Conservation (phyloP, 2,113 vertebrate species). For the Cyphotilapia sp. region DNA sequence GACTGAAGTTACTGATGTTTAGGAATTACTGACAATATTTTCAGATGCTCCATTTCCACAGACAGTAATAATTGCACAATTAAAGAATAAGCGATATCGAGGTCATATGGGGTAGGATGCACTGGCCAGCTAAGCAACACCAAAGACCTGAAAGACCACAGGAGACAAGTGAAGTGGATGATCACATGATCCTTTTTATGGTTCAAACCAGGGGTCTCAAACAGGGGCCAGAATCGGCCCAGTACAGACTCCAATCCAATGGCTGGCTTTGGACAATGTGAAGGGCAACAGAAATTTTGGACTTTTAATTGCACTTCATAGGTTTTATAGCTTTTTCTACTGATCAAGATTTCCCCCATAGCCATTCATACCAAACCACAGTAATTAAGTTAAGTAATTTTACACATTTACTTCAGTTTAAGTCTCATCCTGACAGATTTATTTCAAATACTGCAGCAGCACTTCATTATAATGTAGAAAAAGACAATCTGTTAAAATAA, state of each 20-base stretch:
- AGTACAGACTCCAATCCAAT: rapidly evolving
- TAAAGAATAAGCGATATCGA: rapidly evolving
- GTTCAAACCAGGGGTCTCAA: neutral
- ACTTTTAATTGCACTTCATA: neutral
- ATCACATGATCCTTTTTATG: neutral
- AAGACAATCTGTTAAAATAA: neutral
- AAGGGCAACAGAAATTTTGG: neutral
- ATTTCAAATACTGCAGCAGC: neutral
- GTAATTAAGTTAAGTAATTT: neutral
- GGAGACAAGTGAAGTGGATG: neutral
- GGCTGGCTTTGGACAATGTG: neutral
- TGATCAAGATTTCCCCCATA: neutral
- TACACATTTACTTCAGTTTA: neutral
- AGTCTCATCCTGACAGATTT: neutral
- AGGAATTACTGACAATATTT: neutral
- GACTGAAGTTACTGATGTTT: neutral
- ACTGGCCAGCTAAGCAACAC: neutral
- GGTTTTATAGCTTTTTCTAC: neutral
- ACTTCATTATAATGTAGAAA: neutral
- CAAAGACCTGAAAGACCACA: neutral
- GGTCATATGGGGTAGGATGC: neutral
- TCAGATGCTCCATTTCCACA: neutral
- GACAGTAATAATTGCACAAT: neutral
- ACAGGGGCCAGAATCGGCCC: rapidly evolving
- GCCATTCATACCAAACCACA: neutral